Evolutionary conservation across 1,140 invertebrate species (phyloP).

Genomic region (Idris sp.): DNA sequence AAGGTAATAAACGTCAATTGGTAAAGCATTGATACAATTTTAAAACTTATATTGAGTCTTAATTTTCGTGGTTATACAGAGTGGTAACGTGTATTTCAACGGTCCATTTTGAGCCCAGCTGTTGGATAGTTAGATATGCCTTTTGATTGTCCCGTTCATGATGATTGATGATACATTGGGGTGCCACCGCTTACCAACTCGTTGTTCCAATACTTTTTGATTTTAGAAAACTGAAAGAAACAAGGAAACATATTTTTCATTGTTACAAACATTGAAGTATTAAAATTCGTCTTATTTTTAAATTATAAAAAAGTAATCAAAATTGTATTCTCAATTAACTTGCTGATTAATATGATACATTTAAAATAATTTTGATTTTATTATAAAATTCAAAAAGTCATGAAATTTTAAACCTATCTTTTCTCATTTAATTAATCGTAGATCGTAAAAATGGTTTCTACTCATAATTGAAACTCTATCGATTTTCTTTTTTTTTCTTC

Average conservation of each 20-base stretch:
- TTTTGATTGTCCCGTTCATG: constrained; percentile 28
- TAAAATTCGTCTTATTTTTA: too few species aligned
- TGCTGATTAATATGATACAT: too few species aligned
- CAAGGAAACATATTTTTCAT: too few species aligned
- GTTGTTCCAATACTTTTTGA: constrained; percentile 11
- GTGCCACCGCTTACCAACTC: constrained; percentile 15
- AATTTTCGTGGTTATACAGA: constrained; percentile 3
- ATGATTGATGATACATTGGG: constrained; percentile 42
- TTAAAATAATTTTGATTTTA: too few species aligned
- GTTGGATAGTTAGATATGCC: constrained; percentile 13
- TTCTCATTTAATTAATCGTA: constrained; percentile 7
- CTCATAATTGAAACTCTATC: constrained; percentile 18
- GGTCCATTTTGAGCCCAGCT: constrained; percentile 22
- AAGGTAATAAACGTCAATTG: too few species aligned
- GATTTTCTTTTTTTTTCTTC: too few species aligned
- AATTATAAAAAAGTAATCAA: too few species aligned
- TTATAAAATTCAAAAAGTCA: too few species aligned
- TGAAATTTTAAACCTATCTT: too few species aligned
- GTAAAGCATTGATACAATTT: too few species aligned
- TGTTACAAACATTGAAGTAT: too few species aligned
- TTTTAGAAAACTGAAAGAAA: constrained; percentile 4
- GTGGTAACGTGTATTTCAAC: constrained; percentile 7
- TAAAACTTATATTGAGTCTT: background rate
- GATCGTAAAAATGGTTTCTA: background rate
- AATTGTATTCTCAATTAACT: too few species aligned